phyloP scores from a whole-genome alignment of 2,113 vertebrate species.

The Aviceda subcristata region DNA sequence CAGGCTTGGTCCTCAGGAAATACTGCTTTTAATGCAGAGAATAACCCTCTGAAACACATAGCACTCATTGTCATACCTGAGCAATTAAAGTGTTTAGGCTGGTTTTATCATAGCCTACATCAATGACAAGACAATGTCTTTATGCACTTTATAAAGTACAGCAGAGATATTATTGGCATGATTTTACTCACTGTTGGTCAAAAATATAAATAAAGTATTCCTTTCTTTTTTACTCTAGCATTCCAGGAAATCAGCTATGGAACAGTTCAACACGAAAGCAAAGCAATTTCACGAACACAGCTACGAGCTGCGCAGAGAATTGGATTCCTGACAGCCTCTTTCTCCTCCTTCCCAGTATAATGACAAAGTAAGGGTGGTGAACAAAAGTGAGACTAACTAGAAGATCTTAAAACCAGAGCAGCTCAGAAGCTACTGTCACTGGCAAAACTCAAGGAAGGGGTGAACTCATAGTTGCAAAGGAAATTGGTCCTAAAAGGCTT shows the following conservation, averaged over 20 bases:
- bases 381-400: background rate
- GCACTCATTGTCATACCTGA: background rate
- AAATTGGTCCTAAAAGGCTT: background rate
- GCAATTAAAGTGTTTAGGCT: background rate
- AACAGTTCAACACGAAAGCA: background rate
- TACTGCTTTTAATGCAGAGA: background rate
- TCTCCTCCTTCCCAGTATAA: background rate
- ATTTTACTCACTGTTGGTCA: background rate
- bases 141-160: background rate
- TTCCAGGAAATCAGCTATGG: background rate
- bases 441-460: background rate
- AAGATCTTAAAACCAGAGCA: background rate
- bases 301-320: background rate
- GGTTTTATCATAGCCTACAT: background rate
- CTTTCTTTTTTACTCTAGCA: background rate
- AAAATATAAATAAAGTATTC: background rate
- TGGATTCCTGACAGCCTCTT: background rate
- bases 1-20: background rate
- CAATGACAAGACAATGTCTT: background rate
- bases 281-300: background rate
- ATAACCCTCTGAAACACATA: background rate
- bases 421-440: background rate
- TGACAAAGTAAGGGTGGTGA: background rate
- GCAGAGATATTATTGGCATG: background rate
- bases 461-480: background rate